Conservation (phyloP, 2,113 vertebrate species). For the Lipotes vexillifer region DNA sequence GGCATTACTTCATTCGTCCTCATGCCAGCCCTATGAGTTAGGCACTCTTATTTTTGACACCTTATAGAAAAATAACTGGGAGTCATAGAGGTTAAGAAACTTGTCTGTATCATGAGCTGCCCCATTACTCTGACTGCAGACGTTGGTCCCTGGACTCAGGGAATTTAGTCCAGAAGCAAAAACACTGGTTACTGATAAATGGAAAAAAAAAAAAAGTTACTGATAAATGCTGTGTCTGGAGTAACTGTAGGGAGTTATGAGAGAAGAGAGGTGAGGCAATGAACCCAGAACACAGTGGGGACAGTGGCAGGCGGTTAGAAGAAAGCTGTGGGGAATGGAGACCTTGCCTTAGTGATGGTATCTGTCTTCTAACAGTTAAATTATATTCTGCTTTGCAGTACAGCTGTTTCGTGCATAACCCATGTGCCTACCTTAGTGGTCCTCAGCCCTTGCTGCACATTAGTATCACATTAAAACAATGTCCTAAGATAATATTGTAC, state of each 20-base stretch:
- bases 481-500: not conserved
- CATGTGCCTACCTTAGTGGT: not conserved
- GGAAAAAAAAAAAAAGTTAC: too few relatives aligned
- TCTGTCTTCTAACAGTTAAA: not conserved
- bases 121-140: not conserved
- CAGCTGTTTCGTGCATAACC: not conserved
- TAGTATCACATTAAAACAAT: not conserved
- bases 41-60: not conserved
- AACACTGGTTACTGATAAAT: not conserved
- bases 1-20: not conserved
- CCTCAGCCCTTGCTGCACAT: not conserved
- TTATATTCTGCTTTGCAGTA: not conserved
- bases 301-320: not conserved
- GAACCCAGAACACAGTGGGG: not conserved
- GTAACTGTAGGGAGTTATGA: not conserved
- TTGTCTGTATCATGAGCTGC: not conserved
- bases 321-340: not conserved
- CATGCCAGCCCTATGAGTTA: not conserved
- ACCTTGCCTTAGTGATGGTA: not conserved
- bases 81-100: not conserved
- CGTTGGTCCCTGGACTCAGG: not conserved
- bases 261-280: not conserved
- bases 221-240: not conserved
- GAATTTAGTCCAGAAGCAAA: not conserved
- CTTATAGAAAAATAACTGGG: not conserved